A percentile compares a stretch with the other conserved stretches of the same genome.
phyloP scores from a whole-genome alignment of 2,888 invertebrate genomes.

The Hermaeophaga mercurialis region DNA sequence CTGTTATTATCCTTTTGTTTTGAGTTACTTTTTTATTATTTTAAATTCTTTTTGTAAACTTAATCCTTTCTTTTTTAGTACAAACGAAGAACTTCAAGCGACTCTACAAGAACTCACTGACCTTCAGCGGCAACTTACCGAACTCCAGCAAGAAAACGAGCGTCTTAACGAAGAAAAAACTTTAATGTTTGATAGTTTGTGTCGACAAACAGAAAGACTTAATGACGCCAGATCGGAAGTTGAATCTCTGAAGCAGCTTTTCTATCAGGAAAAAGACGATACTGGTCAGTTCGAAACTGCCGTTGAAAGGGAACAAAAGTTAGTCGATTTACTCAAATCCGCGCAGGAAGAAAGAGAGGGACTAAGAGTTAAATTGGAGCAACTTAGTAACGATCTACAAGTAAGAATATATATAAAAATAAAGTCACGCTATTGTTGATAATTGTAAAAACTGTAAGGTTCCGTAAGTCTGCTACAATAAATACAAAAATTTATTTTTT shows the following conservation, averaged over 20 bases:
- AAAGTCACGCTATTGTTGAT: too few relatives aligned
- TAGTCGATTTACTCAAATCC: conserved; percentile 81
- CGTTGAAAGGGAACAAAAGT: conserved; percentile 76
- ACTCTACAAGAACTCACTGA: conserved; percentile 92
- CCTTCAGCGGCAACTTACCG: conserved; percentile 83
- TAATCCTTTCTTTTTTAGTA: too few relatives aligned
- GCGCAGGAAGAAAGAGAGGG: conserved; percentile 81
- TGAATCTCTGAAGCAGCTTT: conserved; percentile 80
- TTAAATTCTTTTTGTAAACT: too few relatives aligned
- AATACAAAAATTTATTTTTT: background rate
- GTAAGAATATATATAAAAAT: background rate
- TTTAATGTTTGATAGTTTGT: conserved; percentile 86
- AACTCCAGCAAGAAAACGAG: conserved; percentile 87
- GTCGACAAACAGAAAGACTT: conserved; percentile 89
- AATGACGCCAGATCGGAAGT: conserved; percentile 86
- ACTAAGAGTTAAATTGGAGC: conserved; percentile 76
- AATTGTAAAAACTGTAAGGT: background rate
- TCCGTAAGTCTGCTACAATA: background rate
- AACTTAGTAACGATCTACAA: conserved; percentile 71
- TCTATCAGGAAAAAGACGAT: conserved; percentile 59
- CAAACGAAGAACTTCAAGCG: conserved; percentile 91
- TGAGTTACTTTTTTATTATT: too few relatives aligned
- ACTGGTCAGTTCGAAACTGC: conserved; percentile 62
- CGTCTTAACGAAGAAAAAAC: conserved; percentile 87
- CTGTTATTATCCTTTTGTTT: too few relatives aligned